phyloP scores from a whole-genome alignment of 2,113 vertebrate genomes.

The Paramormyrops kingsleyae region DNA sequence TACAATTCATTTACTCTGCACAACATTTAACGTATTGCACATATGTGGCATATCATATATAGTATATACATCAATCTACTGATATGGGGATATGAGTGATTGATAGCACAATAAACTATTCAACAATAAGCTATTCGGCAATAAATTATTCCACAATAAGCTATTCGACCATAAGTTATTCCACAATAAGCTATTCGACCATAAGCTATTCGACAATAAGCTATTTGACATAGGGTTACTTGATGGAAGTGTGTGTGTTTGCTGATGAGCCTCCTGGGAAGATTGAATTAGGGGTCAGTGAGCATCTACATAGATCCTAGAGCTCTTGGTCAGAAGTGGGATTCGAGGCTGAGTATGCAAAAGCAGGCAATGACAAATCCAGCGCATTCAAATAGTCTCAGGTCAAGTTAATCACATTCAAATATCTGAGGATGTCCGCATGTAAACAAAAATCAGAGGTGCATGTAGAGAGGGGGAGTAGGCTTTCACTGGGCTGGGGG shows the following conservation, averaged over 20 bases:
- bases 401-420: not conserved
- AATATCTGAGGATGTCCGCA: not conserved
- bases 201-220: not conserved
- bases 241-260: not conserved
- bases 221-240: not conserved
- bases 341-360: not conserved
- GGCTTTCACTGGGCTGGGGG: not conserved
- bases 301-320: not conserved
- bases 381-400: conserved; percentile 11
- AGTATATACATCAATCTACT: not conserved
- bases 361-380: not conserved
- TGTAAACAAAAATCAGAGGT: not conserved
- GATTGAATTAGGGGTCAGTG: not conserved
- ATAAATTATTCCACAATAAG: not conserved
- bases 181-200: not conserved
- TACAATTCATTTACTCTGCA: not conserved
- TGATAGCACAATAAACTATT: not conserved
- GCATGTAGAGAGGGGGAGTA: not conserved
- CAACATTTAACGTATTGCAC: not conserved
- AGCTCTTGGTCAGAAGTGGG: not conserved
- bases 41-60: not conserved
- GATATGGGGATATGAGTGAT: not conserved
- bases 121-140: not conserved
- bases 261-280: not conserved
- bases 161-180: not conserved